A percentile compares a stretch with the other conserved stretches of the same genome.
Evolutionary conservation across 92 coral and sea anemone genomes (phyloP).

Genomic region (Zoanthus sansibaricus): DNA sequence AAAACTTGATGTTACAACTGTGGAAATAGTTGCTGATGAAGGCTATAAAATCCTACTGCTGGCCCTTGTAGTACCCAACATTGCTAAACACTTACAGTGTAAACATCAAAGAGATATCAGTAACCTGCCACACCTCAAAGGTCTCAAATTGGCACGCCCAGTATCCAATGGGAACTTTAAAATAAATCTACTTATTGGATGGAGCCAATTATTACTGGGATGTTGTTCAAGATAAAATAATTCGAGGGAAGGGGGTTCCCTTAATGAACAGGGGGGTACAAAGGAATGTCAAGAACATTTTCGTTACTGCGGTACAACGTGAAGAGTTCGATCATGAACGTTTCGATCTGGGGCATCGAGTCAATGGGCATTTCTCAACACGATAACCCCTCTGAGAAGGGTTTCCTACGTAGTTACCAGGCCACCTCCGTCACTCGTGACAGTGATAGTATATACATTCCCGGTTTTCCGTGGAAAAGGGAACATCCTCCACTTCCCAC

Average conservation of each 20-base stretch:
- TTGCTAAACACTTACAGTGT: slow-evolving; percentile 53
- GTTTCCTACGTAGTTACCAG: slow-evolving; percentile 45
- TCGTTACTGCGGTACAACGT: slow-evolving; percentile 11
- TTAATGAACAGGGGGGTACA: background rate
- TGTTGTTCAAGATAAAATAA: slow-evolving; percentile 58
- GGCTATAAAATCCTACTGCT: slow-evolving; percentile 56
- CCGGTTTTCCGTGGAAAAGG: slow-evolving; percentile 68
- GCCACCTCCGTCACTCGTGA: slow-evolving; percentile 49
- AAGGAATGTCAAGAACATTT: background rate
- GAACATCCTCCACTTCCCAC: slow-evolving; percentile 56
- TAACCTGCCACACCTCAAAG: slow-evolving; percentile 41
- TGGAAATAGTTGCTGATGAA: slow-evolving; percentile 40
- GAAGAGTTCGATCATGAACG: background rate
- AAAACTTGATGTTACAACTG: slow-evolving; percentile 34
- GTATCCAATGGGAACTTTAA: slow-evolving; percentile 51
- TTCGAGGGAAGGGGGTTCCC: slow-evolving; percentile 49
- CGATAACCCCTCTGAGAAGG: slow-evolving; percentile 14
- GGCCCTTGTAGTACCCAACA: slow-evolving; percentile 52
- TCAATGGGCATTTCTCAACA: slow-evolving; percentile 57
- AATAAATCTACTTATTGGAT: background rate
- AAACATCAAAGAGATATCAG: background rate
- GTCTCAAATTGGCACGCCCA: slow-evolving; percentile 40
- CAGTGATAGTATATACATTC: slow-evolving; percentile 58
- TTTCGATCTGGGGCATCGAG: slow-evolving; percentile 41
- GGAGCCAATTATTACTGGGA: slow-evolving; percentile 35